Base-by-base conservation (phyloP, 2,797 vertebrate species). In the Artibeus jamaicensis region DNA sequence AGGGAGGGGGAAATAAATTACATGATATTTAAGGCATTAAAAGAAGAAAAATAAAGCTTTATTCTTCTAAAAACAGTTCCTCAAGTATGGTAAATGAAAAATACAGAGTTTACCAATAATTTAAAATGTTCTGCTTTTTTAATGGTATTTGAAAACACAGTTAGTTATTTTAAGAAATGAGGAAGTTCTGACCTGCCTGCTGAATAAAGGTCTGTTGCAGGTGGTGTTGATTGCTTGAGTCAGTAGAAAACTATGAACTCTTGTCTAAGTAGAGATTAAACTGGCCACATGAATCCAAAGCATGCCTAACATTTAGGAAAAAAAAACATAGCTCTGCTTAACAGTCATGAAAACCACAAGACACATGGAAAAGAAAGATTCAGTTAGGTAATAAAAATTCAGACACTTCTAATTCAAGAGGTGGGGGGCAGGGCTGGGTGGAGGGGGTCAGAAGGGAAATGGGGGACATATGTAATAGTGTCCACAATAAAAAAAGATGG, bases 91-190 rank as follows among this genome's bases (percentile, higher is more conserved):
- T 32, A 32, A 62, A 26, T 62, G 59, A 62, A 32, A 14, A 62
- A 62, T 32, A 62, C 11, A 62, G 59, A 62, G 26, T 32, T 15
- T 62, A 55, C 2, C 44, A 42, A 46, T 29, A 48, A 70, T 57
- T 74, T 84, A 55, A 62, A 62, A 55, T 39, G 62, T 71, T 87
- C 79, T 26, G 11, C 39, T 94, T 84, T 94, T n/a, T 85, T 50
- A 59, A 55, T 79, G 39, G 14, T 73, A 67, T 79, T 92, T 85
- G 46, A 57, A 92, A 79, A 48, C 46, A 55, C 39, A 71, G 76
- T 70, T 76, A 89, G 81, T 77, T 83, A 90, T 93, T 94, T 95
- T 82, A 87, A 82, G 74, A 96, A 96, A 93, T 94, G 70, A 93
- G 83, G 82, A 95, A 86, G 77, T 91, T 46, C 62, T 83, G n/a